Base-by-base conservation (phyloP, 2,888 invertebrate species). In the Caenorhabditis sp. region DNA sequence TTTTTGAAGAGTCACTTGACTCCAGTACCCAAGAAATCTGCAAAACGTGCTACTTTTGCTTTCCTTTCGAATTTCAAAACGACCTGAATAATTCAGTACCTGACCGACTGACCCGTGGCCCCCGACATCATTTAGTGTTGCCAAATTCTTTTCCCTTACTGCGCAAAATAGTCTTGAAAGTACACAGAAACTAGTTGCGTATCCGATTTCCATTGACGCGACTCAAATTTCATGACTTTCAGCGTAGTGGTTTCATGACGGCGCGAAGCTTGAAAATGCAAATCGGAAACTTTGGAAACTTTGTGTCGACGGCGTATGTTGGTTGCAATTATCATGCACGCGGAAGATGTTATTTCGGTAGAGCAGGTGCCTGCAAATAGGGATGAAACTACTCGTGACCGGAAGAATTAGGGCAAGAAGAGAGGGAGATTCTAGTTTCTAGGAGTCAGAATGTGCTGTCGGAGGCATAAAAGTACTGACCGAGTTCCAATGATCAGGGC, bases 181-280 rank as follows among this genome's bases (percentile, higher is more conserved):
- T 74, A 74, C 74, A 74, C 74, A 74, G 24, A 67, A 67, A 74
- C 74, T 74, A 74, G 74, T 74, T 67, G 40, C 58, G 60, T 74
- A 58, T 74, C 74, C 13, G 67, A 74, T 74, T 74, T 74, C 74
- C 58, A 67, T 60, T 74, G 50, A 26, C 40, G 32, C 40, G 51
- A 40, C 74, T 74, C 74, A 53, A 65, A 74, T 74, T 60, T 74
- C 74, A 74, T 67, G 74, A 74, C 74, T 74, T 74, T 67, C 60
- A 53, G 44, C 51, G 35, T 55, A 67, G 67, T 67, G 64, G 64
- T 26, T 62, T 53, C 32, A 15, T 47, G 20, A n/a, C 47, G 8
- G 24, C 18, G 22, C 55, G 40, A 28, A 4, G 35, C 40, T 32
- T 44, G 40, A 40, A 51, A 40, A 61, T 70, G 55, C 65, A 47